A percentile compares a stretch with the other conserved stretches of the same genome.
Conservation (phyloP, 2,888 invertebrate genomes). For the Dusona sp. region DNA sequence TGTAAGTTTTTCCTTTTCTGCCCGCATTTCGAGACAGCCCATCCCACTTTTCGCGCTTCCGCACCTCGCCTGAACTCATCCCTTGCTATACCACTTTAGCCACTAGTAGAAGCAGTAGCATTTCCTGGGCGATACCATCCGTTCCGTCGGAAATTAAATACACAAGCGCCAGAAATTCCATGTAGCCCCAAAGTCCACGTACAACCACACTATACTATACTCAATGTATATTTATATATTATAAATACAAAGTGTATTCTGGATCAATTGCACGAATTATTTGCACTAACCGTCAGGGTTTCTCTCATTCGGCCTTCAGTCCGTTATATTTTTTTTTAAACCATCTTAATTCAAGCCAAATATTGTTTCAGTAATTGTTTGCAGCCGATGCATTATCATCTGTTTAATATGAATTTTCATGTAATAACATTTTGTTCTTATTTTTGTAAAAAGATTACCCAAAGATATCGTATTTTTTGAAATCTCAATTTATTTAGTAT, state of each 20-base stretch:
- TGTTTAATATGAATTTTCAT: background rate
- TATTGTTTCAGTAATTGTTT: background rate
- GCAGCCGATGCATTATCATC: background rate
- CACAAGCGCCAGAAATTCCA: slow-evolving; percentile 72
- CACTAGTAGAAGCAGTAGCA: slow-evolving; percentile 53
- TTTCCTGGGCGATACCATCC: slow-evolving; percentile 76
- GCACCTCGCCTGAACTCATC: slow-evolving; percentile 48
- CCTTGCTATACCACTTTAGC: slow-evolving; percentile 54
- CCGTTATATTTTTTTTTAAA: background rate
- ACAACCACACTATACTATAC: slow-evolving; percentile 11
- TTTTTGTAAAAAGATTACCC: background rate
- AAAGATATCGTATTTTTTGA: background rate
- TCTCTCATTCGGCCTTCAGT: background rate
- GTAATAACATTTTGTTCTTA: background rate
- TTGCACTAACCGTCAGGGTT: background rate
- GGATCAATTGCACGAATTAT: background rate
- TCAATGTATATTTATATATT: slow-evolving; percentile 21
- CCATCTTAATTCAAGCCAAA: background rate
- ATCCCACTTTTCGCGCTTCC: slow-evolving; percentile 65
- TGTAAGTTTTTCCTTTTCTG: slow-evolving; percentile 72
- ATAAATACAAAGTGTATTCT: background rate
- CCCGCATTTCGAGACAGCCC: slow-evolving; percentile 54
- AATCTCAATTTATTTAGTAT: too few species aligned
- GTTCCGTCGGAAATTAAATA: slow-evolving; percentile 83
- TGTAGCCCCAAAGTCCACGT: background rate